Evolutionary conservation across 2,113 vertebrate genomes (phyloP), one percentile per base, ranked within the genome.

Genomic region (Candoia aspera): DNA sequence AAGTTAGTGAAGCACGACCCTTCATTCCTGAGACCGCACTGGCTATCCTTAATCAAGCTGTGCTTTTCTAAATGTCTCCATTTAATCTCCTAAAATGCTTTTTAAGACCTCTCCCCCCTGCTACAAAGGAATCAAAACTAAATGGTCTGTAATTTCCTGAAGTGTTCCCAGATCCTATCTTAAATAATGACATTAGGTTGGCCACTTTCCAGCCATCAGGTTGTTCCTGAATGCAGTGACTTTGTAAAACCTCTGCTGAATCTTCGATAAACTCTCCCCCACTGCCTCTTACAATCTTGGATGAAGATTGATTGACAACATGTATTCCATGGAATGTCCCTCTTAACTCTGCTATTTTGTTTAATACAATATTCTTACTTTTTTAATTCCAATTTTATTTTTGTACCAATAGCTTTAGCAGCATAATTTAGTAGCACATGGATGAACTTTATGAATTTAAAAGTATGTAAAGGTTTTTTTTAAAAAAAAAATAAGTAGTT

Each of bases 131-230:
- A 97, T 97, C 96, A 97, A 96, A 97, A 96, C 96, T 97, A 97
- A 98, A 97, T 97, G 96, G 96, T 96, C 96, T 97, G 90, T 97
- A 97, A 98, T 97, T 98, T 97, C 95, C 96, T 98, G 97, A 98
- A 98, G 97, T 97, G 96, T 97, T 96, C 95, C 94, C 93, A 95
- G 95, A 96, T 96, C 96, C 96, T 95, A 90, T 97, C 97, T 96
- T 97, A 97, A 97, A 94, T 97, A 97, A 97, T 97, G 96, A 97
- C 96, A 95, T 97, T 97, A 97, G 96, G 94, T 94, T 97, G 96
- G 96, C 95, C 95, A 96, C 97, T 97, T 97, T 96, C 96, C 94
- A 96, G 92, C 95, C 94, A 92, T 96, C 92, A 91, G 90, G 11
- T 94, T 89, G 91, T 94, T 94, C 87, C 95, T 97, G 94, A 96